Conservation (phyloP, 2,113 vertebrate genomes). For the Ptilonorhynchus violaceus region DNA sequence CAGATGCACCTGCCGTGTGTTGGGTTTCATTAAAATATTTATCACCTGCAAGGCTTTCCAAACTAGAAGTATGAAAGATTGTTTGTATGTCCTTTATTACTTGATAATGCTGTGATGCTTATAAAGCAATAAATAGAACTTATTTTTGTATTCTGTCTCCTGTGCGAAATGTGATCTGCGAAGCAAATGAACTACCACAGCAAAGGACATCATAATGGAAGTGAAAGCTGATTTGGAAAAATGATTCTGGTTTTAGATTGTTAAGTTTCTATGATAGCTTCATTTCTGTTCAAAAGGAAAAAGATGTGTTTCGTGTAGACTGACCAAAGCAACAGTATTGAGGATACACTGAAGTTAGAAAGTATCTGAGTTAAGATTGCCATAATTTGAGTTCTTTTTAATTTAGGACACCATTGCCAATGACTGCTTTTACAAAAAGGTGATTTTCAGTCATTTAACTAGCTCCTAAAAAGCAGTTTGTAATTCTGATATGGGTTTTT, state of each 20-base stretch:
- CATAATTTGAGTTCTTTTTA: background rate
- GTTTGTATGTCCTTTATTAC: background rate
- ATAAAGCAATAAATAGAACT: background rate
- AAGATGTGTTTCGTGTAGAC: fast-evolving
- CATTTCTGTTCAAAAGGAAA: background rate
- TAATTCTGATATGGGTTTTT: background rate
- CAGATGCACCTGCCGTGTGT: background rate
- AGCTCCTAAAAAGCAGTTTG: background rate
- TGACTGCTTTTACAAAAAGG: background rate
- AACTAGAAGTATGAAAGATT: background rate
- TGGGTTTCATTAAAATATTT: conserved; percentile 9
- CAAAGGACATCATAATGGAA: background rate
- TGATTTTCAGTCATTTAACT: background rate
- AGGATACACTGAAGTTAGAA: background rate
- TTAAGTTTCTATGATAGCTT: background rate
- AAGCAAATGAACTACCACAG: background rate
- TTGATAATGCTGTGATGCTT: background rate
- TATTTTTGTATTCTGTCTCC: background rate
- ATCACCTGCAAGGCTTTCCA: background rate
- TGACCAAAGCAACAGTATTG: background rate
- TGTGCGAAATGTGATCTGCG: background rate
- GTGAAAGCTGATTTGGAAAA: background rate
- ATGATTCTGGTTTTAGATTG: background rate
- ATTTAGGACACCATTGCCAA: background rate
- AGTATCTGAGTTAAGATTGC: background rate